Evolutionary conservation across 2,113 vertebrate genomes (phyloP).

Genomic region (Sigmodon hispidus): DNA sequence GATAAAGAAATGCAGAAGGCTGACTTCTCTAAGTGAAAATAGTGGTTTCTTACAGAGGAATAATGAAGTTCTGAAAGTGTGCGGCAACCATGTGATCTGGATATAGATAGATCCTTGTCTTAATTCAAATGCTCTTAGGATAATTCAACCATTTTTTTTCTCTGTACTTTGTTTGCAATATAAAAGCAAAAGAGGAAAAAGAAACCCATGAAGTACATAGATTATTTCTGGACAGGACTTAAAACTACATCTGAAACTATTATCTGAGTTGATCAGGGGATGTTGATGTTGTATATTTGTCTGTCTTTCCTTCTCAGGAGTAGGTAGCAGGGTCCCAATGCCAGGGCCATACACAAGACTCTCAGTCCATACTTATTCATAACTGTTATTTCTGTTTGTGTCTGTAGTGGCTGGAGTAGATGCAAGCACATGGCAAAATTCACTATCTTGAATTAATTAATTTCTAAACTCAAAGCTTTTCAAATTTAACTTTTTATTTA

Average conservation of each 20-base stretch:
- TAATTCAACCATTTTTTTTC: background rate
- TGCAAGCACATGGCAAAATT: background rate
- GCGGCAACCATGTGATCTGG: fast-evolving
- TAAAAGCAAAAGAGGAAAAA: background rate
- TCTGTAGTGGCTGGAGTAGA: background rate
- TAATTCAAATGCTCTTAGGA: background rate
- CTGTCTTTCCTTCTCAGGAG: background rate
- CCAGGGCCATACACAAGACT: background rate
- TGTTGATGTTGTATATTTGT: background rate
- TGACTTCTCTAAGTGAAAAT: background rate
- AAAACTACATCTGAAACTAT: background rate
- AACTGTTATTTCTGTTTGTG: background rate
- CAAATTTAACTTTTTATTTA: background rate
- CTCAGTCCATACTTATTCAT: background rate
- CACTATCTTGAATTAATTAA: background rate
- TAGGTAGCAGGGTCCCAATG: background rate
- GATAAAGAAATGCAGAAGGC: background rate
- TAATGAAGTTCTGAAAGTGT: background rate
- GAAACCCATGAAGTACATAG: fast-evolving
- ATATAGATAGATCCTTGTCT: background rate
- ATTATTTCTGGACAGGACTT: background rate
- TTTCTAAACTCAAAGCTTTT: background rate
- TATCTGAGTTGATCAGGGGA: background rate
- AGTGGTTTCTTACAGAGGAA: background rate
- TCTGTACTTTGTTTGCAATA: background rate